Percentiles rank a stretch among this genome's conserved stretches.
Evolutionary conservation across 2,113 vertebrate genomes (phyloP).

Genomic region (Podarcis raffonei): DNA sequence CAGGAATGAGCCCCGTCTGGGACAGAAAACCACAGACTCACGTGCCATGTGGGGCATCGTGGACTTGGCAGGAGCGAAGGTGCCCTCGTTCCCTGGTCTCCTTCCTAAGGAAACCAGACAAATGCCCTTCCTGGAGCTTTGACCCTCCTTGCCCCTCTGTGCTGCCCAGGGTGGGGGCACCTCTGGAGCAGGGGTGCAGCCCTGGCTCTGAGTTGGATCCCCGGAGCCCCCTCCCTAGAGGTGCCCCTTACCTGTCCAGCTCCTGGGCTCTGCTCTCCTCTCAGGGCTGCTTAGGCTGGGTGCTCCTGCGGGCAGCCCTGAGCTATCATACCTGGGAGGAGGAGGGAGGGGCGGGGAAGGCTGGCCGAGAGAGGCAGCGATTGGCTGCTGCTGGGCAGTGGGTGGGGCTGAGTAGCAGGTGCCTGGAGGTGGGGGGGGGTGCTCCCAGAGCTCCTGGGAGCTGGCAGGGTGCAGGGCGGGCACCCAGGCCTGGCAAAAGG

Average conservation of each 20-base stretch:
- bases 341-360: not conserved
- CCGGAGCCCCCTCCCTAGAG: not conserved
- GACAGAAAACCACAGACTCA: too few relatives aligned
- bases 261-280: not conserved
- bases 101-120: too few relatives aligned
- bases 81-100: too few relatives aligned
- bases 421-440: not conserved
- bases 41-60: too few relatives aligned
- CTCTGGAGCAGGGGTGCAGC: not conserved
- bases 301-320: not conserved
- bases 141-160: not conserved
- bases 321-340: not conserved
- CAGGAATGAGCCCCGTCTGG: too few relatives aligned
- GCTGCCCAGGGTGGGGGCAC: not conserved
- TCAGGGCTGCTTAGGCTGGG: not conserved
- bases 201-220: too few relatives aligned
- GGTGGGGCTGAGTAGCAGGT: not conserved
- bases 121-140: not conserved
- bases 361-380: not conserved
- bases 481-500: too few relatives aligned
- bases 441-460: too few relatives aligned
- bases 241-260: not conserved
- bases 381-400: not conserved
- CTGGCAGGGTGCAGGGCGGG: too few relatives aligned
- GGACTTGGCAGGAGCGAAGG: too few relatives aligned